phyloP scores from a whole-genome alignment of 1,140 invertebrate species.

The Hylyphantes graminicola region DNA sequence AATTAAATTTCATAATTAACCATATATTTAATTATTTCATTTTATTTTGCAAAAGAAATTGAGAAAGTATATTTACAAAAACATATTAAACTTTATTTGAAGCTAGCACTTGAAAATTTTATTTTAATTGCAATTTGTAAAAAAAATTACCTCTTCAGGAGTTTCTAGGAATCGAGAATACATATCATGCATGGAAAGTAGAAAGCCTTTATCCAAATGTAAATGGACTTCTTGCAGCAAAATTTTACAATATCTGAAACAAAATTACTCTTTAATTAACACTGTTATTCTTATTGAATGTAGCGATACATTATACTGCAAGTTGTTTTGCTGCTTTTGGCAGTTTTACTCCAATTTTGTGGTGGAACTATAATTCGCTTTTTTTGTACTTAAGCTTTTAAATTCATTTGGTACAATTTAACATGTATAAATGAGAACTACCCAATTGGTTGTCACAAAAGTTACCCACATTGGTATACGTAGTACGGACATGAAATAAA shows the following conservation, averaged over 20 bases:
- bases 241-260: conserved; percentile 76
- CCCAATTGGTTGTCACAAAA: too few species aligned
- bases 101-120: not conserved
- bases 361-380: too few species aligned
- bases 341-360: too few species aligned
- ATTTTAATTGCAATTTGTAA: not conserved
- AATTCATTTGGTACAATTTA: too few species aligned
- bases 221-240: conserved; percentile 79
- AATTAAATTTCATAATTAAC: not conserved
- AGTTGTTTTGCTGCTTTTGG: too few species aligned
- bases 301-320: too few species aligned
- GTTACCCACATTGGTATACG: too few species aligned
- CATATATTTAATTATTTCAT: not conserved
- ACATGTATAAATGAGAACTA: too few species aligned
- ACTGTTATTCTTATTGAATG: too few species aligned
- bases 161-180: conserved; percentile 69
- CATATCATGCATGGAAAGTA: conserved; percentile 75
- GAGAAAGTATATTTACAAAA: not conserved
- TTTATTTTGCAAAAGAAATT: too few species aligned
- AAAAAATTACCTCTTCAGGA: conserved; percentile 37
- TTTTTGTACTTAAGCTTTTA: too few species aligned
- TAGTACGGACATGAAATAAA: too few species aligned
- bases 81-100: not conserved
- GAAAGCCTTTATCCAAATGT: conserved; percentile 80
- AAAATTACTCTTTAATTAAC: not conserved